These are phyloP conservation scores for Pristionchus fissidentatus DNA, from an alignment of 2,888 invertebrate species.

Conservation along the genomic window DNA sequence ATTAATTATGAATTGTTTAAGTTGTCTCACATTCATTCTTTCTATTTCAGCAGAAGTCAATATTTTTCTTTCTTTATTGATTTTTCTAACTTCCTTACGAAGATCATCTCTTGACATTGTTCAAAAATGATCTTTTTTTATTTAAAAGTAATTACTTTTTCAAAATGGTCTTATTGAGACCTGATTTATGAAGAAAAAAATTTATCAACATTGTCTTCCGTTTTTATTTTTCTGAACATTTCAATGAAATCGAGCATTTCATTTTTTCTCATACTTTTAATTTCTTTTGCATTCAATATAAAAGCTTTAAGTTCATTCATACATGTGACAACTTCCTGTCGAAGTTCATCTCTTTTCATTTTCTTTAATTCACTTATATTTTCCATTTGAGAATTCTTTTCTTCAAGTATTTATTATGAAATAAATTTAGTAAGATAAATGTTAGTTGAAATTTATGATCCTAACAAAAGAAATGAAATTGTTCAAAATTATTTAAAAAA, in stretches of 20 bases:
- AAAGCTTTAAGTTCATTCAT: conserved; percentile 54
- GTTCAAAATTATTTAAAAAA: conserved; percentile 53
- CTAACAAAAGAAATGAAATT: conserved; percentile 58
- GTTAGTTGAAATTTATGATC: conserved; percentile 57
- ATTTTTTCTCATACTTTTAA: conserved; percentile 53
- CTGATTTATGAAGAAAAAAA: conserved; percentile 52
- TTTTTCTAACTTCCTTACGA: background rate
- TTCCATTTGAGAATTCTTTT: background rate
- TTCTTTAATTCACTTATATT: conserved; percentile 49
- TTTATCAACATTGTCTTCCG: conserved; percentile 33
- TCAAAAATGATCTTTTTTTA: background rate
- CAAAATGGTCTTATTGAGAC: conserved; percentile 49
- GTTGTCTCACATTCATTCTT: background rate
- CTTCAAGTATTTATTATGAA: background rate
- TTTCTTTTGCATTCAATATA: conserved; percentile 51
- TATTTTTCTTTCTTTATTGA: background rate
- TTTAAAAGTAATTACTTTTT: conserved; percentile 48
- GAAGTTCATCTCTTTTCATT: conserved; percentile 56
- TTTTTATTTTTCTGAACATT: conserved; percentile 48
- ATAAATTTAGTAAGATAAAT: conserved; percentile 48
- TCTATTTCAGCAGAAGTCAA: background rate
- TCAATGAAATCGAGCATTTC: conserved; percentile 55
- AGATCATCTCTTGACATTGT: background rate
- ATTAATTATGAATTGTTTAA: too few relatives aligned
- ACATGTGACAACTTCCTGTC: conserved; percentile 52